These are phyloP conservation scores for Phenganax subtilis DNA, from an alignment of 92 coral and sea anemone species.

Conservation along the genomic window DNA sequence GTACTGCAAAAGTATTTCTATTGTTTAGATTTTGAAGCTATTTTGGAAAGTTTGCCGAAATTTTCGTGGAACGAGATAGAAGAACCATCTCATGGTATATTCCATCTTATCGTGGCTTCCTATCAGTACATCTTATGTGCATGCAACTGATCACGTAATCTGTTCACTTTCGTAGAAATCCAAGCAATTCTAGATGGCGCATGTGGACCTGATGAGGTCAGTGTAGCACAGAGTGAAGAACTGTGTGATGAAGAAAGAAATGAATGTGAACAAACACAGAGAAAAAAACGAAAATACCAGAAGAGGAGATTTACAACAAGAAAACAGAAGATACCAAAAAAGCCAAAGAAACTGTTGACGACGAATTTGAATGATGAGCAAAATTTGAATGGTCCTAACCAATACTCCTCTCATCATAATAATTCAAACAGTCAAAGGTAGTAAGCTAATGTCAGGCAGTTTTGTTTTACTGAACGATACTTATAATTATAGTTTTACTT, in stretches of 20 bases:
- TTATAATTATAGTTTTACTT: neutral
- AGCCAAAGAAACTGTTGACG: neutral
- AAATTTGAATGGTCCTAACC: neutral
- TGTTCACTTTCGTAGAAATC: constrained; percentile 9
- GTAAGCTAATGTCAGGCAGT: neutral
- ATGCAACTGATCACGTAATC: no score
- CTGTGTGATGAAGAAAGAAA: neutral
- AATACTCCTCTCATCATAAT: neutral
- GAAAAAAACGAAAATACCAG: constrained; percentile 3
- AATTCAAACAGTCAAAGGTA: neutral
- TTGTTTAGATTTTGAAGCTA: constrained; percentile 1
- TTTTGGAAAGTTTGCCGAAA: constrained; percentile 7
- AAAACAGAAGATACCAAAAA: neutral
- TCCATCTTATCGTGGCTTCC: neutral
- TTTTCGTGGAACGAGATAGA: constrained; percentile 23
- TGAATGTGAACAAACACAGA: neutral
- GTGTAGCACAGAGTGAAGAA: neutral
- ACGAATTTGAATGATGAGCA: neutral
- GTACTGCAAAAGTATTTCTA: neutral
- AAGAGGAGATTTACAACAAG: neutral
- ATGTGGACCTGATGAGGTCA: neutral
- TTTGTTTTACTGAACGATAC: neutral
- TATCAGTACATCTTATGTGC: neutral
- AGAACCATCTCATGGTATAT: constrained; percentile 20
- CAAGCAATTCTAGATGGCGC: constrained; percentile 20